These are phyloP conservation scores for Xanthia togata DNA, from an alignment of 2,888 invertebrate species.

Conservation along the genomic window DNA sequence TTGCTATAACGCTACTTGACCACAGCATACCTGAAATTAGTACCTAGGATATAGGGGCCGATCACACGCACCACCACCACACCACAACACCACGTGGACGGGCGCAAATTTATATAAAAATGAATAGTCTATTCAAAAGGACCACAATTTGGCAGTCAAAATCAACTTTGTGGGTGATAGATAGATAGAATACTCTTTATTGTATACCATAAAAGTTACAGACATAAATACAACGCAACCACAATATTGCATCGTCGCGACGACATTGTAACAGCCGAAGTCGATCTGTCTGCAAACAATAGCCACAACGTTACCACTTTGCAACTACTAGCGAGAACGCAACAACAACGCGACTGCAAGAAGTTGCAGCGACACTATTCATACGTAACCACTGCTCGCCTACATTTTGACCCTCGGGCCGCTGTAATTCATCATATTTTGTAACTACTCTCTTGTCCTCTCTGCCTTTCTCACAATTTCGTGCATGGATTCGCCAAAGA, in stretches of 20 bases:
- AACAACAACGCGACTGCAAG: not conserved
- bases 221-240: not conserved
- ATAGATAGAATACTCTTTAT: too few species aligned
- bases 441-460: too few species aligned
- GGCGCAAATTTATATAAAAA: not conserved
- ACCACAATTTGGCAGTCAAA: not conserved
- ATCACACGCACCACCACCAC: not conserved
- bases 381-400: not conserved
- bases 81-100: not conserved
- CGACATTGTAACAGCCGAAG: too few species aligned
- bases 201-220: too few species aligned
- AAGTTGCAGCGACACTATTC: not conserved
- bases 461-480: too few species aligned
- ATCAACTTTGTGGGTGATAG: not conserved
- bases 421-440: too few species aligned
- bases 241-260: not conserved
- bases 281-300: not conserved
- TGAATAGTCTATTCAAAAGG: not conserved
- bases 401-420: not conserved
- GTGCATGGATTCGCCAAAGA: too few species aligned
- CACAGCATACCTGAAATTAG: constrained; percentile 48
- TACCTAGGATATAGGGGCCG: not conserved
- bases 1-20: constrained; percentile 1
- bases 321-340: not conserved
- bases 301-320: too few species aligned